Percentiles rank a stretch among this genome's conserved stretches.
These are phyloP conservation scores for Eilema sororculum DNA, from an alignment of 2,888 invertebrate species.

Conservation along the genomic window DNA sequence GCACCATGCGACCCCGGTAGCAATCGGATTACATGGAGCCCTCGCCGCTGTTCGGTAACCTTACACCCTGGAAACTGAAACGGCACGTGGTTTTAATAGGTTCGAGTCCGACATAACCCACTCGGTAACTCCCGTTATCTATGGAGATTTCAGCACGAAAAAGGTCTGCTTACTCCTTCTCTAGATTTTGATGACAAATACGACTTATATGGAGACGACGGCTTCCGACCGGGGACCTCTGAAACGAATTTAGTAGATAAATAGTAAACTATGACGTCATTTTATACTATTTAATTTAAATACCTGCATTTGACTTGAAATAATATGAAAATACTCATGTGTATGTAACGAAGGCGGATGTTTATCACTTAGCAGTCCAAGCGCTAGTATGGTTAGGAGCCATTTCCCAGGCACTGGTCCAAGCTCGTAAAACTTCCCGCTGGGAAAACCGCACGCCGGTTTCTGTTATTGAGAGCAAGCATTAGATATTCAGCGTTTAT, in stretches of 20 bases:
- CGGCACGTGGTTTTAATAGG: no score
- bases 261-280: background rate
- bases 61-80: no score
- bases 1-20: no score
- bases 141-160: no score
- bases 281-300: background rate
- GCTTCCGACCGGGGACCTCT: no score
- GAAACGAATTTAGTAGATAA: background rate
- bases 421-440: conserved; percentile 17
- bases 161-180: no score
- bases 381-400: conserved; percentile 14
- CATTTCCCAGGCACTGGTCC: conserved; percentile 22
- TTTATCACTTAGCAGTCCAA: background rate
- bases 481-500: background rate
- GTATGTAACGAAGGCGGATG: conserved; percentile 10
- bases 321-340: background rate
- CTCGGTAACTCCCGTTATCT: no score
- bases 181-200: no score
- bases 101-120: no score
- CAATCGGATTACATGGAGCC: no score
- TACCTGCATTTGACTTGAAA: background rate
- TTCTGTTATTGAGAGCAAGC: background rate
- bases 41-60: no score
- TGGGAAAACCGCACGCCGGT: conserved; percentile 17
- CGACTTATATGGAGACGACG: no score